Conservation (phyloP, 2,113 vertebrate genomes). For the Eleginops maclovinus region DNA sequence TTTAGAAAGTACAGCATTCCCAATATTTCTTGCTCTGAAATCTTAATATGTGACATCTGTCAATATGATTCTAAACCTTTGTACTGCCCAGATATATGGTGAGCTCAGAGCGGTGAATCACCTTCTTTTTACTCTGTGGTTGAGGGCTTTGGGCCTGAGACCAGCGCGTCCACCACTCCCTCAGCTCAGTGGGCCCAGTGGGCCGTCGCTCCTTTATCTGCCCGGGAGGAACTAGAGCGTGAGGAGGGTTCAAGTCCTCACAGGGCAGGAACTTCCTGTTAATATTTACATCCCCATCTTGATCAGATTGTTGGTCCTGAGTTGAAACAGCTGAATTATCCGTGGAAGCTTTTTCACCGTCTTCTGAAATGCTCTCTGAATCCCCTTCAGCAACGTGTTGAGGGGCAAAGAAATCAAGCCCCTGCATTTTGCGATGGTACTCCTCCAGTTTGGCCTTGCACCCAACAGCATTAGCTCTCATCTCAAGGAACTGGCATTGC, state of each 20-base stretch:
- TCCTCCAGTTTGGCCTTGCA: slow-evolving; percentile 81
- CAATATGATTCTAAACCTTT: slow-evolving; percentile 54
- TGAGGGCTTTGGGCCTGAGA: slow-evolving; percentile 65
- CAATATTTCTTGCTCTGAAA: not conserved
- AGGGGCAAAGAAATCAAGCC: slow-evolving; percentile 39
- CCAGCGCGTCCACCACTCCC: slow-evolving; percentile 82
- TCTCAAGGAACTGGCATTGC: slow-evolving; percentile 79
- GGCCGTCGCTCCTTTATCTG: slow-evolving; percentile 70
- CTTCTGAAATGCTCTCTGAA: not conserved
- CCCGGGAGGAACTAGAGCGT: slow-evolving; percentile 58
- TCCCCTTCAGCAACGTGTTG: not conserved
- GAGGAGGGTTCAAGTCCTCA: slow-evolving; percentile 50
- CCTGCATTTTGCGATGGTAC: slow-evolving; percentile 64
- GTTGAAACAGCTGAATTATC: not conserved
- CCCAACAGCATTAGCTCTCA: slow-evolving; percentile 73
- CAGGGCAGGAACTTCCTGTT: slow-evolving; percentile 68
- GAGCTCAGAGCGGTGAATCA: slow-evolving; percentile 80
- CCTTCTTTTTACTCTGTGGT: slow-evolving; percentile 42
- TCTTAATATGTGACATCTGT: not conserved
- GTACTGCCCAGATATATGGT: slow-evolving; percentile 78
- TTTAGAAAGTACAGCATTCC: not conserved
- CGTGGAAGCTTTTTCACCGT: not conserved
- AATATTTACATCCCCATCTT: slow-evolving; percentile 29
- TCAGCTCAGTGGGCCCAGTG: slow-evolving; percentile 75
- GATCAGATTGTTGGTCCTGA: slow-evolving; percentile 20